phyloP scores from a whole-genome alignment of 2,888 invertebrate genomes.

The Ochlodes sylvanus region DNA sequence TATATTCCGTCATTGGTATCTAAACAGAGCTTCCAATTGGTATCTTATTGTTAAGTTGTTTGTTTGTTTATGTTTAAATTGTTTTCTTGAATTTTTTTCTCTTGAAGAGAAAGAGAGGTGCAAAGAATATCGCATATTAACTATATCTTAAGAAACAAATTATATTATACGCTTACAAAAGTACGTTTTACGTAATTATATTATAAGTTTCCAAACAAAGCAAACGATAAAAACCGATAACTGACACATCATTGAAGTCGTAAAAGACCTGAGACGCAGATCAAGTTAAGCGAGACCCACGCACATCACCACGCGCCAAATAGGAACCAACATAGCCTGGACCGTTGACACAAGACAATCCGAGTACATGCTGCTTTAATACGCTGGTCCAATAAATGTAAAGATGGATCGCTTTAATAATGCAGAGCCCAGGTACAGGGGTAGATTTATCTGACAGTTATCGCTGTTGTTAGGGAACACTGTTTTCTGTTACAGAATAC shows the following conservation, averaged over 20 bases:
- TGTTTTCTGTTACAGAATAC: not conserved
- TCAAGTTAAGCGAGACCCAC: constrained; percentile 29
- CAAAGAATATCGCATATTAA: not conserved
- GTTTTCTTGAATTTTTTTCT: too few species aligned
- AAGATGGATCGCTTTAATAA: constrained; percentile 34
- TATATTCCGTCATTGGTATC: too few species aligned
- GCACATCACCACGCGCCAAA: constrained; percentile 20
- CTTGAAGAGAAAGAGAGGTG: too few species aligned
- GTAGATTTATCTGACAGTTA: constrained; percentile 26
- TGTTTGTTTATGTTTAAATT: too few species aligned
- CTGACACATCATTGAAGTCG: constrained; percentile 22
- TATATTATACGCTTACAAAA: not conserved
- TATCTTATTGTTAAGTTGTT: too few species aligned
- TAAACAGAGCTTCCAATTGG: too few species aligned
- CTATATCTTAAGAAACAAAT: not conserved
- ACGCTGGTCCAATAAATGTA: constrained; percentile 18
- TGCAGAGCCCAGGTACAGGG: constrained; percentile 19
- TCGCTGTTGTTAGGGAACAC: not conserved
- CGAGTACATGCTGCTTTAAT: not conserved
- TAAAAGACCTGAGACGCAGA: constrained; percentile 19
- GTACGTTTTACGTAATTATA: too few species aligned
- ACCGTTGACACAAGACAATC: not conserved
- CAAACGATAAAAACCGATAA: constrained; percentile 23
- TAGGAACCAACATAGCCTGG: constrained; percentile 20
- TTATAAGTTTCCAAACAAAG: constrained; percentile 1